phyloP scores from a whole-genome alignment of 2,888 invertebrate species.

The Neoascia interrupta region DNA sequence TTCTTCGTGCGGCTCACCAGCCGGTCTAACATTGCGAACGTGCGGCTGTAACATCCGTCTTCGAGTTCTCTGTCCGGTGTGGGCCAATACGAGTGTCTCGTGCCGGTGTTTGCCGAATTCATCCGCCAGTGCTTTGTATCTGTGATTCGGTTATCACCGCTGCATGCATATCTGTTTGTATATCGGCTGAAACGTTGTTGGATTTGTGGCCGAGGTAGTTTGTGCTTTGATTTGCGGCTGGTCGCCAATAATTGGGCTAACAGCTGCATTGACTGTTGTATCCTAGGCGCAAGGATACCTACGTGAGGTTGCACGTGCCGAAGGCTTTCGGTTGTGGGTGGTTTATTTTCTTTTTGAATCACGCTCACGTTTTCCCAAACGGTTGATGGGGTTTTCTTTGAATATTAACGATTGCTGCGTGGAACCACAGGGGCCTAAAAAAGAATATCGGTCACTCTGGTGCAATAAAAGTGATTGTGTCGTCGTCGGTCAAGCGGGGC shows the following conservation, averaged over 20 bases:
- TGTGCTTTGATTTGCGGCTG: conserved; percentile 54
- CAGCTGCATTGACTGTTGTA: conserved; percentile 27
- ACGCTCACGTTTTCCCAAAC: conserved; percentile 48
- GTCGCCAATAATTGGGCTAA: conserved; percentile 43
- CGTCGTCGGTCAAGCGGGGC: conserved; percentile 53
- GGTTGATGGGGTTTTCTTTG: conserved; percentile 59
- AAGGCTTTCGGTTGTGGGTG: conserved; percentile 2
- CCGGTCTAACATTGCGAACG: conserved; percentile 44
- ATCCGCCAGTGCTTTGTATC: conserved; percentile 23
- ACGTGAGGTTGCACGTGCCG: conserved; percentile 59
- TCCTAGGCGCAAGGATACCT: conserved; percentile 18
- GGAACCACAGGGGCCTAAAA: background rate
- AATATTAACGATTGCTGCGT: conserved; percentile 58
- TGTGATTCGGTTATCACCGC: conserved; percentile 47
- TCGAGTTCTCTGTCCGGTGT: background rate
- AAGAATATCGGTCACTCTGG: conserved; percentile 36
- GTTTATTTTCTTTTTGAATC: conserved; percentile 37
- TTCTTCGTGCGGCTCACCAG: conserved; percentile 66
- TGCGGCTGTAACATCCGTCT: conserved; percentile 10
- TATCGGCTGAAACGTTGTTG: conserved; percentile 40
- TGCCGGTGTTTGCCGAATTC: conserved; percentile 47
- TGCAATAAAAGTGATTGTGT: conserved; percentile 59
- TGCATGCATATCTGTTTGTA: conserved; percentile 49
- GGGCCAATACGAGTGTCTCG: conserved; percentile 11
- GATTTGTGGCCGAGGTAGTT: conserved; percentile 52